A percentile compares a stretch with the other conserved stretches of the same genome.
Conservation (phyloP, 1,140 invertebrate genomes). For the Matsumurasca onukii region DNA sequence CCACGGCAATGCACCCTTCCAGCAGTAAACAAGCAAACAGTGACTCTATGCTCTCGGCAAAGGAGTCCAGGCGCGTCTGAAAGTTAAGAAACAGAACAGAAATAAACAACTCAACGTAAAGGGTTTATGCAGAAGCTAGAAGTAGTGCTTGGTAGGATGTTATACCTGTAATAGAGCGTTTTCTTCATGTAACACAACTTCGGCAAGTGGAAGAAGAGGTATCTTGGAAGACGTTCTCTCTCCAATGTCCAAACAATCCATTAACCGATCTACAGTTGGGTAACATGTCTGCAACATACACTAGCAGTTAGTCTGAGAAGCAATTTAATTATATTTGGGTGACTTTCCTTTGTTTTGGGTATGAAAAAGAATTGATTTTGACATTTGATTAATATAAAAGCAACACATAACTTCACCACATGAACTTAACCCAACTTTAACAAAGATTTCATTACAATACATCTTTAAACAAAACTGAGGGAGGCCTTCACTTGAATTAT, state of each 20-base stretch:
- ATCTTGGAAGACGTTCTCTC: conserved; percentile 56
- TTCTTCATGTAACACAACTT: conserved; percentile 67
- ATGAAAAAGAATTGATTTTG: too few species aligned
- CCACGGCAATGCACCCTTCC: conserved; percentile 71
- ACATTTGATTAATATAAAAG: too few species aligned
- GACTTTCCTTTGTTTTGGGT: too few species aligned
- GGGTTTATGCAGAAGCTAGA: too few species aligned
- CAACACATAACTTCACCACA: too few species aligned
- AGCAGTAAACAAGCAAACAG: conserved; percentile 77
- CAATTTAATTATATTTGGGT: neutral
- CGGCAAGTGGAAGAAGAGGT: conserved; percentile 60
- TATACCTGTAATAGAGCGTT: conserved; percentile 69
- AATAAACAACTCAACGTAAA: too few species aligned
- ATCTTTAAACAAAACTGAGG: too few species aligned
- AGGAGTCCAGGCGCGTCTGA: conserved; percentile 71
- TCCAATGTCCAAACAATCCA: conserved; percentile 66
- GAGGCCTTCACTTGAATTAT: too few species aligned
- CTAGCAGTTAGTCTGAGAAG: conserved; percentile 22
- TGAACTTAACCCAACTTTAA: too few species aligned
- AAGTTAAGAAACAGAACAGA: too few species aligned
- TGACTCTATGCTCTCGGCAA: conserved; percentile 72
- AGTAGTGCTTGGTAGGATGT: too few species aligned
- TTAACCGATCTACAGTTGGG: conserved; percentile 68
- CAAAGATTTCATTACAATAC: too few species aligned
- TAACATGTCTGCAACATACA: conserved; percentile 58